Conservation (phyloP, 2,113 vertebrate genomes). For the Petaurus breviceps region DNA sequence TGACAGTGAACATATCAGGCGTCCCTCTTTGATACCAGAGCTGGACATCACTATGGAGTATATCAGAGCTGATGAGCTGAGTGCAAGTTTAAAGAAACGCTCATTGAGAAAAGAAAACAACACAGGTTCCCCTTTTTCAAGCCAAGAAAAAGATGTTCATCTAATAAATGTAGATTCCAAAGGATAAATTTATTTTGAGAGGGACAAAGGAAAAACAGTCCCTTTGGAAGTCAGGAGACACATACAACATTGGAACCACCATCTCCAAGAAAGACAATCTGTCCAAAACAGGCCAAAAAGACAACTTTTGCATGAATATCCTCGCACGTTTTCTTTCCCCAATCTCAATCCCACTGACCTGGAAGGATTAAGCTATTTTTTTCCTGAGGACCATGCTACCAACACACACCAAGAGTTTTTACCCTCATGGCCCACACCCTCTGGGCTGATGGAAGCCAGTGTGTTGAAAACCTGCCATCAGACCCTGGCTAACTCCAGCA, state of each 20-base stretch:
- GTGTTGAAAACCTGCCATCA: slow-evolving; percentile 83
- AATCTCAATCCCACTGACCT: slow-evolving; percentile 86
- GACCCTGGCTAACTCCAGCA: slow-evolving; percentile 86
- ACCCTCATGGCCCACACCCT: slow-evolving; percentile 89
- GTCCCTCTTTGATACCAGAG: slow-evolving; percentile 87
- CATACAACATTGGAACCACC: neutral
- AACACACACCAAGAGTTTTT: slow-evolving; percentile 74
- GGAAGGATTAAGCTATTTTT: slow-evolving; percentile 89
- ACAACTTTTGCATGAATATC: slow-evolving; percentile 79
- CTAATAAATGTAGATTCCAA: slow-evolving; percentile 48
- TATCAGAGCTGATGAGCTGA: slow-evolving; percentile 78
- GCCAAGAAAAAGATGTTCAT: slow-evolving; percentile 24
- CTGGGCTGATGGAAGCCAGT: slow-evolving; percentile 84
- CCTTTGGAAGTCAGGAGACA: slow-evolving; percentile 23
- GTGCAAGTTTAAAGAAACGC: slow-evolving; percentile 68
- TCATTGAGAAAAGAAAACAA: slow-evolving; percentile 46
- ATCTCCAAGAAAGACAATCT: neutral
- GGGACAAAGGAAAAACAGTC: slow-evolving; percentile 55
- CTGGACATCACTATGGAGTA: slow-evolving; percentile 91
- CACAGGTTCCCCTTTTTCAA: slow-evolving; percentile 47
- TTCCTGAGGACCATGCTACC: slow-evolving; percentile 90
- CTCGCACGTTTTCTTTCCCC: slow-evolving; percentile 78
- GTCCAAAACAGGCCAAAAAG: slow-evolving; percentile 72
- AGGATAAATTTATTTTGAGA: neutral
- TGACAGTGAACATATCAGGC: slow-evolving; percentile 74